Evolutionary conservation across 2,888 invertebrate genomes (phyloP).

Genomic region (Hydrotaea diabolus): DNA sequence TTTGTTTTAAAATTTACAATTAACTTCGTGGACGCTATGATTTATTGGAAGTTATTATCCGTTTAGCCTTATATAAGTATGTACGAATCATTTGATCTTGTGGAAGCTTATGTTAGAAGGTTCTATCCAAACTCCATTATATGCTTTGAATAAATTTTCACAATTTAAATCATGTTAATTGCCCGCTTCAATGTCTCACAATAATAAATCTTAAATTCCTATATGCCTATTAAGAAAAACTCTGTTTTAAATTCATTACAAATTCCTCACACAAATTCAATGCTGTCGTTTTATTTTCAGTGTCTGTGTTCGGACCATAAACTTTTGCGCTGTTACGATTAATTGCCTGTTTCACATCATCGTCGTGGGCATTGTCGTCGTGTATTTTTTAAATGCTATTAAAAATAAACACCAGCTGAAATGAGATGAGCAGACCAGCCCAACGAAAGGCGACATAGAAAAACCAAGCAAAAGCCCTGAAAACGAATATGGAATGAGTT

Average conservation of each 20-base stretch:
- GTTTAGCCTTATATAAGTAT: too few relatives aligned
- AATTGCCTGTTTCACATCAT: slow-evolving; percentile 36
- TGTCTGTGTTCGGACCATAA: neutral
- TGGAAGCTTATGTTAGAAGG: too few relatives aligned
- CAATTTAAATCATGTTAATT: too few relatives aligned
- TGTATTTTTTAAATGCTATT: slow-evolving; percentile 43
- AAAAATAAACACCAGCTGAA: slow-evolving; percentile 6
- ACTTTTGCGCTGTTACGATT: slow-evolving; percentile 17
- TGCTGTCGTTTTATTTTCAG: neutral
- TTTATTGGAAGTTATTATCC: too few relatives aligned
- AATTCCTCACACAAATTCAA: neutral
- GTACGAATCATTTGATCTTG: too few relatives aligned
- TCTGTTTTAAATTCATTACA: neutral
- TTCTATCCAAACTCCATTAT: too few relatives aligned
- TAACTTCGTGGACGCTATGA: too few relatives aligned
- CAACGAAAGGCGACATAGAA: too few relatives aligned
- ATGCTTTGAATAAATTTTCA: too few relatives aligned
- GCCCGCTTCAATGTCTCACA: too few relatives aligned
- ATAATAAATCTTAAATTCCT: neutral
- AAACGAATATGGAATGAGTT: slow-evolving; percentile 41
- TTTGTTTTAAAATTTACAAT: too few relatives aligned
- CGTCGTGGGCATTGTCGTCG: slow-evolving; percentile 24
- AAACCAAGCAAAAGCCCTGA: slow-evolving; percentile 6
- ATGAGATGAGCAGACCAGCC: neutral
- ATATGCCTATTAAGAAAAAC: neutral